Percentiles rank a stretch among this genome's conserved stretches.
phyloP scores from a whole-genome alignment of 2,797 vertebrate genomes.

The Threskiornis aethiopicus region DNA sequence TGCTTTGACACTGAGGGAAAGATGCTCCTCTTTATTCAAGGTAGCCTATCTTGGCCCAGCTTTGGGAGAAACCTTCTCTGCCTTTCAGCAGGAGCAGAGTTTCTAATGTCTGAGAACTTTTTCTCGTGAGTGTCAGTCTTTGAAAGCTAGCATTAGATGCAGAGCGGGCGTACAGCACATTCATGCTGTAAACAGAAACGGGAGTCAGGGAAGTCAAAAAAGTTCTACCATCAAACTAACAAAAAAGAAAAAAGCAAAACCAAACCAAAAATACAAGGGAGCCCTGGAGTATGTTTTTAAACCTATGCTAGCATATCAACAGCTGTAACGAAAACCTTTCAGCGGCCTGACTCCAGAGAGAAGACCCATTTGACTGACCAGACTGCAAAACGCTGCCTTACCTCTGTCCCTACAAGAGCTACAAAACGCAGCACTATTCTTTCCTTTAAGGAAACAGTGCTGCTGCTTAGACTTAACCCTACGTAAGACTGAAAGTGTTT shows the following conservation, averaged over 20 bases:
- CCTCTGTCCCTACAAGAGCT: background rate
- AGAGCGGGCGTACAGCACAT: background rate
- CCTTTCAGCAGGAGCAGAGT: background rate
- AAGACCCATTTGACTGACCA: background rate
- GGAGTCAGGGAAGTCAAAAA: background rate
- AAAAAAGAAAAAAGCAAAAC: no score
- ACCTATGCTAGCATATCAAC: background rate
- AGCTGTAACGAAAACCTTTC: background rate
- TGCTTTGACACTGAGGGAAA: background rate
- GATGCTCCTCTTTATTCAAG: background rate
- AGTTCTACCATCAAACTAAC: background rate
- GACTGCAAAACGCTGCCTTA: background rate
- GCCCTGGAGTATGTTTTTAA: background rate
- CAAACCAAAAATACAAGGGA: background rate
- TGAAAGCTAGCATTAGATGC: background rate
- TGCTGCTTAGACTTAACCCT: background rate
- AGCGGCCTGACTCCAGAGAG: background rate
- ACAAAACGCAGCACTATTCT: background rate
- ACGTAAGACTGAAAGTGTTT: background rate
- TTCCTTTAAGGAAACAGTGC: background rate
- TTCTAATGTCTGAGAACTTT: background rate
- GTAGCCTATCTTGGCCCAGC: background rate
- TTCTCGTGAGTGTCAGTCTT: background rate
- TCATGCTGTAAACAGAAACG: background rate
- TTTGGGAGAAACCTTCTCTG: background rate